Base-by-base conservation (phyloP, 2,888 invertebrate species). In the Leuctra nigra region DNA sequence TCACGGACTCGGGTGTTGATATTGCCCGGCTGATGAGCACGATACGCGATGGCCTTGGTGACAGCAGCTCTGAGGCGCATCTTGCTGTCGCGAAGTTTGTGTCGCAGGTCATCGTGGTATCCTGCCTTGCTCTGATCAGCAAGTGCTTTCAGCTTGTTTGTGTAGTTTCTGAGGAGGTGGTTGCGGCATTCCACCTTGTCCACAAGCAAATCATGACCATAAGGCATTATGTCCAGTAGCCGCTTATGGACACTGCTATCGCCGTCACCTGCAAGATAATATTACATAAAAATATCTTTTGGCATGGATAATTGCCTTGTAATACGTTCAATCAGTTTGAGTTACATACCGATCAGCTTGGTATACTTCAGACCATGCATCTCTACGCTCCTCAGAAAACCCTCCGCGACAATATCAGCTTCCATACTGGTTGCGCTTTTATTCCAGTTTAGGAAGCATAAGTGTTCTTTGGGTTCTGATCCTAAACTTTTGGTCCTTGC, bases 171-270 rank as follows among this genome's bases (percentile, higher is more conserved):
- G 4, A 18, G 14, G 2, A 41, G 20, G 11, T 41, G 41, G 24
- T 46, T 54, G 16, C 46, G 25, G 33, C 44, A 54, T 24, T 54
- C 54, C 2, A 54, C 25, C 25, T 54, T 54, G 20, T 54, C 44
- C 16, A 54, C 16, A 4, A 14, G 20, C 7, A 16, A 29, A 29
- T 44, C 33, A 16, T 18, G 44, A 2, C 46, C 54, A 20, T 54
- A 44, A 1, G 54, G 54, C 54, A 44, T 54, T 13, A 29, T 44
- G 4, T 14, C 25, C 23, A 16, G 22, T 22, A 54, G 44, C 39
- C 35, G 22, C 1, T 16, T 54, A 29, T 44, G 22, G n/a, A 54
- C 54, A 44, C 46, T 46, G 18, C 54, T 54, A 14, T 54, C 54
- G 23, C 46, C 54, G 33, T 54, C 54, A 6, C 54, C 54, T 54